A percentile compares a stretch with the other conserved stretches of the same genome.
Conservation (phyloP, 2,888 invertebrate genomes). For the Agyllia agylla region DNA sequence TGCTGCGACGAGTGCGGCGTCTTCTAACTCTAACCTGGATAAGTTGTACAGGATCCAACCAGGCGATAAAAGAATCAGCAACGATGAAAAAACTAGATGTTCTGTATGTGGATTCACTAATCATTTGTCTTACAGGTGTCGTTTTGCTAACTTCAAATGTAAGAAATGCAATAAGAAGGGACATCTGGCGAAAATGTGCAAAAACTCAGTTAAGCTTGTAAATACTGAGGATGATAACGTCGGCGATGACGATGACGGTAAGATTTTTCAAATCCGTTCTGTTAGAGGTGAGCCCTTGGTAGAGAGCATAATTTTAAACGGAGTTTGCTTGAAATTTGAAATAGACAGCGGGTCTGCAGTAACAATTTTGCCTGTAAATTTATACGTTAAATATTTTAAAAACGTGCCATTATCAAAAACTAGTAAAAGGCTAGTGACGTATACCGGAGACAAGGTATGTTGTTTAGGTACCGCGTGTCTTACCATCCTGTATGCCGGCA, state of each 20-base stretch:
- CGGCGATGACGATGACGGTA: conserved; percentile 51
- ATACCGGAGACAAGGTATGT: conserved; percentile 52
- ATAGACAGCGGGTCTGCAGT: conserved; percentile 71
- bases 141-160: conserved; percentile 65
- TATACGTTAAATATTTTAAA: conserved; percentile 52
- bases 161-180: conserved; percentile 69
- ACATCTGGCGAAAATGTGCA: conserved; percentile 69
- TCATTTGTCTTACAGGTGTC: conserved; percentile 69
- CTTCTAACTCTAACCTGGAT: not conserved
- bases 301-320: conserved; percentile 44
- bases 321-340: conserved; percentile 36
- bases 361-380: conserved; percentile 55
- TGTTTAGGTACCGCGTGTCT: conserved; percentile 51
- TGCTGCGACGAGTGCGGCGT: conserved; percentile 23
- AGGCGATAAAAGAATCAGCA: not conserved
- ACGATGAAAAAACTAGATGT: not conserved
- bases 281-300: conserved; percentile 58
- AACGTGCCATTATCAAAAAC: conserved; percentile 54
- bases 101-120: conserved; percentile 52
- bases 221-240: conserved; percentile 6
- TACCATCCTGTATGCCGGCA: conserved; percentile 35
- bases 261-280: conserved; percentile 41
- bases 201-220: conserved; percentile 24
- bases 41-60: not conserved
- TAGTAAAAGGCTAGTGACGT: conserved; percentile 46